Conservation (phyloP, 2,888 invertebrate species). For the Lasius fuliginosus region DNA sequence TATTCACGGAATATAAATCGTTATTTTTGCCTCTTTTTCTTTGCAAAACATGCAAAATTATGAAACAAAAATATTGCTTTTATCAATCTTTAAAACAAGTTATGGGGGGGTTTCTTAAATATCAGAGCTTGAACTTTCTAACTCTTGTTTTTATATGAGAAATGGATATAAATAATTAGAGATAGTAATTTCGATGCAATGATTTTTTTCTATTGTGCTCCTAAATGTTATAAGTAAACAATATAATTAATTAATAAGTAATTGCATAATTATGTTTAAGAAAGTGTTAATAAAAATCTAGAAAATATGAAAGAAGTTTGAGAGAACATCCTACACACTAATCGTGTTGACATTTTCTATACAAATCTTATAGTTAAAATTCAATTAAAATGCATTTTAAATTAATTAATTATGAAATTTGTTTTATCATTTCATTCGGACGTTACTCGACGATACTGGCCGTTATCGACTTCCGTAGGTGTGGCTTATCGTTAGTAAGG, state of each 20-base stretch:
- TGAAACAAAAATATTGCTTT: neutral
- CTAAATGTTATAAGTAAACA: neutral
- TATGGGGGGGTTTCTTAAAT: neutral
- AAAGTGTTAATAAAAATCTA: neutral
- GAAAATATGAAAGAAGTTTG: slow-evolving; percentile 3
- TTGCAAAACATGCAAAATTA: neutral
- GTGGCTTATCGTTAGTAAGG: slow-evolving; percentile 61
- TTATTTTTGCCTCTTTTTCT: neutral
- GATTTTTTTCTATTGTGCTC: neutral
- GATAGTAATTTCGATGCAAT: neutral
- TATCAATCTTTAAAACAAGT: neutral
- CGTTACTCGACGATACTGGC: neutral
- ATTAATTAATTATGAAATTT: neutral
- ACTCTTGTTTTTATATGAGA: neutral
- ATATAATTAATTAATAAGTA: neutral
- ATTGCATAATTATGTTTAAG: neutral
- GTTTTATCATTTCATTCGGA: neutral
- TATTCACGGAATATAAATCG: neutral
- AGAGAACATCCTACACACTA: neutral
- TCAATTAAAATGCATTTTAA: neutral
- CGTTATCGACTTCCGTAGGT: slow-evolving; percentile 64
- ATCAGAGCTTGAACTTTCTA: neutral
- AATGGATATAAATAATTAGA: slow-evolving; percentile 5
- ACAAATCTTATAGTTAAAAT: slow-evolving; percentile 25
- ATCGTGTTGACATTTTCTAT: neutral